Evolutionary conservation across 2,113 vertebrate species (phyloP).

Genomic region (Paratilapia polleni): DNA sequence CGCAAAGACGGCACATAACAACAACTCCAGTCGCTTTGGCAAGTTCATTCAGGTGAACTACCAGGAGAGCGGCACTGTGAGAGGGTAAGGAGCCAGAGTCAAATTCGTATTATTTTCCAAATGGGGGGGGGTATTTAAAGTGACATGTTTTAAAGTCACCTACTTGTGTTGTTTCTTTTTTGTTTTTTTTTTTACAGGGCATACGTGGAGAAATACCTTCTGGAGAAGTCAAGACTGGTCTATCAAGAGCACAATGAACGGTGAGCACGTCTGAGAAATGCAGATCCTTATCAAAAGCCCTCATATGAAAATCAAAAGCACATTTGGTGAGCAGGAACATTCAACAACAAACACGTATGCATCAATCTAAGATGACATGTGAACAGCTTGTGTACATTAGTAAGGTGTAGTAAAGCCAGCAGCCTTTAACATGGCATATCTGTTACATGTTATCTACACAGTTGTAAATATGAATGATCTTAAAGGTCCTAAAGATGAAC

Average conservation of each 20-base stretch:
- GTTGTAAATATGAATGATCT: too few relatives aligned
- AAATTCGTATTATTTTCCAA: not conserved
- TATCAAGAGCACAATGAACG: slow-evolving; percentile 98
- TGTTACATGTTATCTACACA: not conserved
- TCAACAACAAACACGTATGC: slow-evolving; percentile 12
- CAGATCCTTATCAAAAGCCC: not conserved
- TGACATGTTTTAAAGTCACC: not conserved
- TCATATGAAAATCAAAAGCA: not conserved
- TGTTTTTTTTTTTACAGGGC: slow-evolving; percentile 81
- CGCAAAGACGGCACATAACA: slow-evolving; percentile 98
- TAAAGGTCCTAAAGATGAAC: too few relatives aligned
- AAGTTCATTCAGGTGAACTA: slow-evolving; percentile 99
- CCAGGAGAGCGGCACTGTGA: slow-evolving; percentile 96
- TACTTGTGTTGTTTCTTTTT: not conserved
- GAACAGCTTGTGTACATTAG: not conserved
- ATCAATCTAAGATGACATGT: not conserved
- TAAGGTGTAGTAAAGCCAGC: not conserved
- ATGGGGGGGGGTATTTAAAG: too few relatives aligned
- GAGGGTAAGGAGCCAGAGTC: slow-evolving; percentile 86
- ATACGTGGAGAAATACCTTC: slow-evolving; percentile 97
- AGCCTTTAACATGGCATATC: not conserved
- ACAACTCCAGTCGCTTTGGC: slow-evolving; percentile 98
- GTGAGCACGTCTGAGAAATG: slow-evolving; percentile 69
- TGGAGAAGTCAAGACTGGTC: slow-evolving; percentile 97
- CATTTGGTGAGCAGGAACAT: not conserved